Conservation (phyloP, 30 jellyfish, hydroid and myxozoan genomes). For the Hydra vulgaris region DNA sequence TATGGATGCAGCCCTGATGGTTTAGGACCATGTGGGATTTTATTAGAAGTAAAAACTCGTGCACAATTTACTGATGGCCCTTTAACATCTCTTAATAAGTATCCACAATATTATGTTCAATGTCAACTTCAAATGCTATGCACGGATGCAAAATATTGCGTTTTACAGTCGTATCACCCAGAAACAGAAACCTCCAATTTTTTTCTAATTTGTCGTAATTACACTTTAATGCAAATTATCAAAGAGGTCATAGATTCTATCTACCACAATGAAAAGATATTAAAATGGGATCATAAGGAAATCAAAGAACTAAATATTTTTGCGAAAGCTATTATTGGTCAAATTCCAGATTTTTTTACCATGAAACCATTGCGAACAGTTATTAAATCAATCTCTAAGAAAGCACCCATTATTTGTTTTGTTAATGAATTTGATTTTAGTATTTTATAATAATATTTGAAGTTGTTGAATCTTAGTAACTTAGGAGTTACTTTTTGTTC, state of each 20-base stretch:
- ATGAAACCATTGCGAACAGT: neutral
- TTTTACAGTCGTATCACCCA: conserved; percentile 17
- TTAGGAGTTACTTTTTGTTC: neutral
- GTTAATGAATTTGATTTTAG: conserved; percentile 2
- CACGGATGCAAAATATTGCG: conserved; percentile 15
- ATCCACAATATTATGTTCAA: conserved; percentile 7
- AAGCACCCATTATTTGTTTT: neutral
- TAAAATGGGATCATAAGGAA: conserved; percentile 4
- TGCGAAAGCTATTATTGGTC: neutral
- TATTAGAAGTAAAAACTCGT: conserved; percentile 6
- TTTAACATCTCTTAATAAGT: neutral
- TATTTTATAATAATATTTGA: neutral
- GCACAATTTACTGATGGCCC: neutral
- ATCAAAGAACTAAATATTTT: neutral
- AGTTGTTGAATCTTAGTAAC: neutral
- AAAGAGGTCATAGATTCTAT: conserved; percentile 12
- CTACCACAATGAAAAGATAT: neutral
- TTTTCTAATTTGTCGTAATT: neutral
- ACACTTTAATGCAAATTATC: neutral
- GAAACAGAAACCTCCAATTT: conserved; percentile 8
- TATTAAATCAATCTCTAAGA: neutral
- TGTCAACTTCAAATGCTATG: conserved; percentile 4
- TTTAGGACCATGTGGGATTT: conserved; percentile 2
- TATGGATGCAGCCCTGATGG: conserved; percentile 15
- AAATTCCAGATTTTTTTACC: conserved; percentile 4